Evolutionary conservation across 2,797 vertebrate species (phyloP).

Genomic region (Hydrophis major): DNA sequence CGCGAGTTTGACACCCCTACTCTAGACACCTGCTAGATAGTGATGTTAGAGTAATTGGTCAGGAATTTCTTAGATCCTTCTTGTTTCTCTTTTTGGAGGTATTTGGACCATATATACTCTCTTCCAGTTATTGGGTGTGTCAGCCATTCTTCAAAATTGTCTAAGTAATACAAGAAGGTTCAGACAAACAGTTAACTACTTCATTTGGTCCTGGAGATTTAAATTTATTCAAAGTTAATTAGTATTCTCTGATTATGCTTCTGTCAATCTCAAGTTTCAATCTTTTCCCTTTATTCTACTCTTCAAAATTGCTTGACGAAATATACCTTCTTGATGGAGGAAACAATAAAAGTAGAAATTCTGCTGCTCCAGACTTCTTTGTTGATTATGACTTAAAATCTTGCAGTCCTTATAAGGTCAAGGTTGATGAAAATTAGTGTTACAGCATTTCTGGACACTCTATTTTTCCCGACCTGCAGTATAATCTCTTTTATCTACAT

Average conservation of each 20-base stretch:
- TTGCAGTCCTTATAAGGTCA: neutral
- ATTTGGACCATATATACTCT: neutral
- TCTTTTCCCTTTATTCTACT: neutral
- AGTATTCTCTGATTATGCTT: neutral
- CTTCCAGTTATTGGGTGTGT: neutral
- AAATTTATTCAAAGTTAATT: neutral
- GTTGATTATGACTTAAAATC: neutral
- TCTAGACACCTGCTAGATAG: neutral
- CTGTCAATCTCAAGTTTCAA: neutral
- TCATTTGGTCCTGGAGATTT: neutral
- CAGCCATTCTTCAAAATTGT: neutral
- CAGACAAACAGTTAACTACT: neutral
- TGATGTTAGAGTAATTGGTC: neutral
- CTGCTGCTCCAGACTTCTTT: neutral
- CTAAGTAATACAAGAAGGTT: neutral
- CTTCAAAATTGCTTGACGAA: neutral
- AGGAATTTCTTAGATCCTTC: neutral
- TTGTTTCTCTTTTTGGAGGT: neutral
- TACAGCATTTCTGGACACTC: neutral
- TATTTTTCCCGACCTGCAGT: neutral
- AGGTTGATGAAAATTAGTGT: neutral
- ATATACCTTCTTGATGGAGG: neutral
- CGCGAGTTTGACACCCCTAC: no score
- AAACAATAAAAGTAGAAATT: neutral
- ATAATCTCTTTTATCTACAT: neutral